These are phyloP conservation scores for Aricia agestis DNA, from an alignment of 1,140 invertebrate species.

Conservation along the genomic window DNA sequence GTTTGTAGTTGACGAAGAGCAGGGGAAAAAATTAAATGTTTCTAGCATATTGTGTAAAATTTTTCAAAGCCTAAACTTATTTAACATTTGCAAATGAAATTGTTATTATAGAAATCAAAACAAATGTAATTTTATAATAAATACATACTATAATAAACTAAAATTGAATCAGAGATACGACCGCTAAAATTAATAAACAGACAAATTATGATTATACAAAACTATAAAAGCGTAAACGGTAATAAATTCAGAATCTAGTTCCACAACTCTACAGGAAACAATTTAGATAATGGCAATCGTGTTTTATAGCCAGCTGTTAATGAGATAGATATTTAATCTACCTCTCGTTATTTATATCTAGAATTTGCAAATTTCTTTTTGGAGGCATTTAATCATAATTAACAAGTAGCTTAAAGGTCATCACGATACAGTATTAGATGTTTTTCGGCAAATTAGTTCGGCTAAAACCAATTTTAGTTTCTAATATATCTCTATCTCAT, in stretches of 20 bases:
- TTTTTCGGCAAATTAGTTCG: too few species aligned
- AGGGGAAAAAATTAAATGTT: too few species aligned
- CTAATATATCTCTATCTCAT: too few species aligned
- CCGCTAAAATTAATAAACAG: neutral
- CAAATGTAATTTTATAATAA: neutral
- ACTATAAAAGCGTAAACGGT: constrained; percentile 2
- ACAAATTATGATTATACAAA: constrained; percentile 1
- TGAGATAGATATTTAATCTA: neutral
- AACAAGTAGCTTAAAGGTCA: neutral
- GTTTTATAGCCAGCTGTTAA: constrained; percentile 1
- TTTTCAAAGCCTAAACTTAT: too few species aligned
- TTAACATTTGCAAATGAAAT: neutral
- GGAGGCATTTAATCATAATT: neutral
- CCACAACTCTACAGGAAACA: constrained; percentile 6
- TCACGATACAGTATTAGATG: neutral
- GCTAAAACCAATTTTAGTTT: too few species aligned
- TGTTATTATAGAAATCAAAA: neutral
- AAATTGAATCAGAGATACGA: neutral
- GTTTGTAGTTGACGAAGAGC: too few species aligned
- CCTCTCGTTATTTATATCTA: neutral
- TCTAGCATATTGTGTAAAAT: too few species aligned
- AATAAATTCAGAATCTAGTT: neutral
- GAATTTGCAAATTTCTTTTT: neutral
- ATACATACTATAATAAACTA: neutral
- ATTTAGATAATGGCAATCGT: neutral